Evolutionary conservation across 1,140 invertebrate species (phyloP).

Genomic region (Drosophila lacteicornis): DNA sequence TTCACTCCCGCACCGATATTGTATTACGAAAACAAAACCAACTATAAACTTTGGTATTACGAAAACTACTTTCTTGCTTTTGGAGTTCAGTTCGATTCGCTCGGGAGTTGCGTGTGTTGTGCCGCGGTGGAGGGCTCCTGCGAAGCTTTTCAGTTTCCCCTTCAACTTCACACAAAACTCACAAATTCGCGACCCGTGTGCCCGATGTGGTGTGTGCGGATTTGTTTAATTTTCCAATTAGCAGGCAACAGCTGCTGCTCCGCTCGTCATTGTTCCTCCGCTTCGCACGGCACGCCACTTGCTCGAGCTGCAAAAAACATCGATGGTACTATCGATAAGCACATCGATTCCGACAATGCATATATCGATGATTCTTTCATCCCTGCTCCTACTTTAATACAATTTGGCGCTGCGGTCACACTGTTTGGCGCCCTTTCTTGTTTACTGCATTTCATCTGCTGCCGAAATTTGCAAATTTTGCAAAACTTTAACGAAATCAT

Average conservation of each 20-base stretch:
- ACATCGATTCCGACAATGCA: too few species aligned
- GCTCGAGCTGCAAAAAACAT: neutral
- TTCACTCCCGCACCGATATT: slow-evolving; percentile 5
- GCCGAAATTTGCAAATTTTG: slow-evolving; percentile 1
- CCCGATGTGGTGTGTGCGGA: slow-evolving; percentile 13
- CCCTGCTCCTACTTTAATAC: too few species aligned
- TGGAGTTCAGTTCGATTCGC: slow-evolving; percentile 12
- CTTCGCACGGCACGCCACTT: slow-evolving; percentile 39
- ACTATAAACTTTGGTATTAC: slow-evolving; percentile 4
- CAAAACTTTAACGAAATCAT: neutral
- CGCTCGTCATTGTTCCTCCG: slow-evolving; percentile 27
- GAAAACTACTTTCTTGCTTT: slow-evolving; percentile 1
- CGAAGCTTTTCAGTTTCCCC: slow-evolving; percentile 11
- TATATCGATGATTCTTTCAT: neutral
- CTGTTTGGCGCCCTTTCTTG: slow-evolving; percentile 45
- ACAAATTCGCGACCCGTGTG: slow-evolving; percentile 25
- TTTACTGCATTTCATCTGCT: slow-evolving; percentile 27
- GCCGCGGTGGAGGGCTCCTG: slow-evolving; percentile 1
- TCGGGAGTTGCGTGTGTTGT: slow-evolving; percentile 12
- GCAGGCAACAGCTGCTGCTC: slow-evolving; percentile 46
- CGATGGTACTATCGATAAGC: neutral
- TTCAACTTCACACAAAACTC: slow-evolving; percentile 46
- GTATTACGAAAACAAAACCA: slow-evolving; percentile 13
- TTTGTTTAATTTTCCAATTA: slow-evolving; percentile 43
- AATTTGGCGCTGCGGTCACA: neutral